A percentile compares a stretch with the other conserved stretches of the same genome.
Evolutionary conservation across 2,888 invertebrate genomes (phyloP).

Genomic region (Phyto melanocephala): DNA sequence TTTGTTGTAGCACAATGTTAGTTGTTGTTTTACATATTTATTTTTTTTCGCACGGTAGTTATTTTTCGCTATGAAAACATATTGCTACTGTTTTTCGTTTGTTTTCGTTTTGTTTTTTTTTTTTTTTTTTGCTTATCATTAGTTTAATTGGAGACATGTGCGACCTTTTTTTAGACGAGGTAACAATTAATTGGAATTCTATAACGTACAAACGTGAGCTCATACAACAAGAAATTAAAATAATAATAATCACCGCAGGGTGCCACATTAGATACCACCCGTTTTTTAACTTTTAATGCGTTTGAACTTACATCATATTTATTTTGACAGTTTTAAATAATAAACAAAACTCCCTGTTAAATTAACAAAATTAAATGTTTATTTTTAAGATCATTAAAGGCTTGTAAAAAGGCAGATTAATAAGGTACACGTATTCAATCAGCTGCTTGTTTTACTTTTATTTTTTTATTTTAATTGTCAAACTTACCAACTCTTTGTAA

Average conservation of each 20-base stretch:
- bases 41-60: neutral
- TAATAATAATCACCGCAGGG: conserved; percentile 42
- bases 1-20: conserved; percentile 39
- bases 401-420: too few species aligned
- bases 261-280: conserved; percentile 11
- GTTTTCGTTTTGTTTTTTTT: neutral
- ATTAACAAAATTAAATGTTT: neutral
- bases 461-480: too few species aligned
- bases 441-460: neutral
- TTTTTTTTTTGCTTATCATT: conserved; percentile 71
- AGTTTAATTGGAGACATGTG: conserved; percentile 77
- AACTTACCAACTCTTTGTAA: too few species aligned
- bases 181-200: conserved; percentile 60
- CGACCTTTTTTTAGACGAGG: conserved; percentile 37
- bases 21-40: conserved; percentile 17
- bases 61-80: neutral
- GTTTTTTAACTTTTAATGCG: neutral
- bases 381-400: neutral
- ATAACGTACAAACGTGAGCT: neutral
- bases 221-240: neutral
- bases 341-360: conserved; percentile 43
- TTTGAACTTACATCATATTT: conserved; percentile 21
- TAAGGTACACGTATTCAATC: neutral
- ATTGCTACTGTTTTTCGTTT: neutral
- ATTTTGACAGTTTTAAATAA: conserved; percentile 48